A percentile compares a stretch with the other conserved stretches of the same genome.
Evolutionary conservation across 2,113 vertebrate genomes (phyloP).

Genomic region (Eretmochelys imbricata): DNA sequence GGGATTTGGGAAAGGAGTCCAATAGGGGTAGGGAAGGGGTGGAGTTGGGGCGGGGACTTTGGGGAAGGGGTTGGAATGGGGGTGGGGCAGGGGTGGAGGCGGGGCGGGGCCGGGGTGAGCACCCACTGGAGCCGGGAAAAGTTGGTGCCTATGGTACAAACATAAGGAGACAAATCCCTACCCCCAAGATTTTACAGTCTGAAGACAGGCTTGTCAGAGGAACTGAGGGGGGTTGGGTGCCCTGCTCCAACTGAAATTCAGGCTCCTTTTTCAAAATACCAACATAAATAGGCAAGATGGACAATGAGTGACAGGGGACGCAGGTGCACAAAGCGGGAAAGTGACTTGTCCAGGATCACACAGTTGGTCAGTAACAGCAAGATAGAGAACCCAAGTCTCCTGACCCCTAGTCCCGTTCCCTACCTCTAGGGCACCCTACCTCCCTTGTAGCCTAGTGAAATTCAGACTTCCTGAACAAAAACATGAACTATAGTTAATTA

Average conservation of each 20-base stretch:
- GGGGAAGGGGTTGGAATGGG: too few relatives aligned
- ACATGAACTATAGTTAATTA: accelerated
- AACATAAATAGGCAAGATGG: neutral
- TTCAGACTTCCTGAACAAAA: neutral
- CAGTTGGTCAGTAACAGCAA: too few relatives aligned
- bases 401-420: accelerated
- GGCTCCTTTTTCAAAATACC: accelerated
- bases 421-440: neutral
- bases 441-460: neutral
- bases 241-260: too few relatives aligned
- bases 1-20: too few relatives aligned
- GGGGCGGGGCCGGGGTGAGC: too few relatives aligned
- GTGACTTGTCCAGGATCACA: too few relatives aligned
- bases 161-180: accelerated
- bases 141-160: too few relatives aligned
- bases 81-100: too few relatives aligned
- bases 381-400: neutral
- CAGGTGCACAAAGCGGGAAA: too few relatives aligned
- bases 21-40: too few relatives aligned
- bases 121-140: too few relatives aligned
- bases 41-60: too few relatives aligned
- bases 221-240: neutral
- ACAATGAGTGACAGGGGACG: neutral
- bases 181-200: accelerated
- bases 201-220: accelerated